Evolutionary conservation across 2,888 invertebrate species (phyloP).

Genomic region (Drosophila lutescens): DNA sequence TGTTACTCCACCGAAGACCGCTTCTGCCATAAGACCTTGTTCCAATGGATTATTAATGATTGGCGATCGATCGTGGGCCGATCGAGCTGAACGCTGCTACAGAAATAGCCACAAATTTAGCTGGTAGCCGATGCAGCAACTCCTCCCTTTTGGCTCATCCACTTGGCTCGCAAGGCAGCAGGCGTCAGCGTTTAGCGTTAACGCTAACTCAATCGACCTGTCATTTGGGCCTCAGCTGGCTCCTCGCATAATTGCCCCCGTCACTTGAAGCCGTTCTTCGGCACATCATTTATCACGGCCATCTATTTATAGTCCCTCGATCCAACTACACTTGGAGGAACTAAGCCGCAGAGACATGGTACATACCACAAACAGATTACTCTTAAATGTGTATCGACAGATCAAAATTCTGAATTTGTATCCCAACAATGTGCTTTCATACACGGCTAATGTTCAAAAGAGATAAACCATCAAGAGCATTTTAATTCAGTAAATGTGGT

Average conservation of each 20-base stretch:
- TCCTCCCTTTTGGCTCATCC: constrained; percentile 17
- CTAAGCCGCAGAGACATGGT: background rate
- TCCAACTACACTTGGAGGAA: constrained; percentile 26
- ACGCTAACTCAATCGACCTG: constrained; percentile 83
- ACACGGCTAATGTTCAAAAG: too few species aligned
- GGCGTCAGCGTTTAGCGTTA: constrained; percentile 79
- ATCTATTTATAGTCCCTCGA: constrained; percentile 57
- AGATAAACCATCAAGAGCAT: too few species aligned
- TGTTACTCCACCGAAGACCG: constrained; percentile 27
- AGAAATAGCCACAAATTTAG: constrained; percentile 67
- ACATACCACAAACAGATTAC: background rate
- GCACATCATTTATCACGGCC: constrained; percentile 82
- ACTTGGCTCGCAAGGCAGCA: constrained; percentile 42
- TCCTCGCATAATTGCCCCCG: constrained; percentile 81
- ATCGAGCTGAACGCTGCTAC: constrained; percentile 56
- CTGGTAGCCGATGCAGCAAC: constrained; percentile 46
- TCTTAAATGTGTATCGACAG: background rate
- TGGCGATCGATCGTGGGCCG: constrained; percentile 76
- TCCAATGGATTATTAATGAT: constrained; percentile 80
- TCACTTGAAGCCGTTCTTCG: constrained; percentile 81
- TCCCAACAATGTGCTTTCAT: too few species aligned
- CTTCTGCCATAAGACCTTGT: constrained; percentile 51
- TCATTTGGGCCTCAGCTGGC: constrained; percentile 79
- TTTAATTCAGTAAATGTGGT: too few species aligned
- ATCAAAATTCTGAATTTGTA: background rate